Evolutionary conservation across 1,140 invertebrate species (phyloP).

Genomic region (Papilio aristodemus): DNA sequence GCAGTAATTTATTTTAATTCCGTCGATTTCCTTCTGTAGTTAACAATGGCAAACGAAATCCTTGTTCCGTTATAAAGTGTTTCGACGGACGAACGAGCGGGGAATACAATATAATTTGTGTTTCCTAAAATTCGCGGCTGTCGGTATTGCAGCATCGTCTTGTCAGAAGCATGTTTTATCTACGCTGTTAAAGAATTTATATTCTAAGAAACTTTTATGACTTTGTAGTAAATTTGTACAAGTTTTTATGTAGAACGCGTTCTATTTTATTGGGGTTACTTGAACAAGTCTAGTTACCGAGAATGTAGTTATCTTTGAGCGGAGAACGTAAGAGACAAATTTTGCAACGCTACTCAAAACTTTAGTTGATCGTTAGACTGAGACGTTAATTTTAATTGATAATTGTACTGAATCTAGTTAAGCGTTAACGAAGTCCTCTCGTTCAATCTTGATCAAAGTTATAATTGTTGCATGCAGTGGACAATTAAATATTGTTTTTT

Average conservation of each 20-base stretch:
- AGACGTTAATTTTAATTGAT: background rate
- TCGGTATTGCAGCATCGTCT: background rate
- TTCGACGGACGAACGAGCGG: background rate
- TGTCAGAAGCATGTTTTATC: constrained; percentile 19
- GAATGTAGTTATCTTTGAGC: constrained; percentile 2
- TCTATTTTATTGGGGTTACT: constrained; percentile 10
- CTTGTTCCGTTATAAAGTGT: constrained; percentile 15
- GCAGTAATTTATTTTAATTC: constrained; percentile 18
- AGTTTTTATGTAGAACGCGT: constrained; percentile 4
- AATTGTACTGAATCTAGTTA: no score
- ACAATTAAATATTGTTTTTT: no score
- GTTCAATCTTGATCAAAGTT: no score
- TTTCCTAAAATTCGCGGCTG: constrained; percentile 2
- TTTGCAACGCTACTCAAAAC: background rate
- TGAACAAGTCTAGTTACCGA: background rate
- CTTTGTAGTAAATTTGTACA: constrained; percentile 11
- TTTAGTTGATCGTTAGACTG: background rate
- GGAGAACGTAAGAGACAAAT: background rate
- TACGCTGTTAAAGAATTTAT: constrained; percentile 16
- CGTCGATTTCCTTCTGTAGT: constrained; percentile 3
- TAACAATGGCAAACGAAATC: constrained; percentile 3
- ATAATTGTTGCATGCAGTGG: no score
- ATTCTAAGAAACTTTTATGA: constrained; percentile 19
- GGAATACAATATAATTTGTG: constrained; percentile 10
- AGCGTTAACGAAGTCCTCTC: no score